Base-by-base conservation (phyloP, 2,113 vertebrate species). In the Atherinomorus stipes region DNA sequence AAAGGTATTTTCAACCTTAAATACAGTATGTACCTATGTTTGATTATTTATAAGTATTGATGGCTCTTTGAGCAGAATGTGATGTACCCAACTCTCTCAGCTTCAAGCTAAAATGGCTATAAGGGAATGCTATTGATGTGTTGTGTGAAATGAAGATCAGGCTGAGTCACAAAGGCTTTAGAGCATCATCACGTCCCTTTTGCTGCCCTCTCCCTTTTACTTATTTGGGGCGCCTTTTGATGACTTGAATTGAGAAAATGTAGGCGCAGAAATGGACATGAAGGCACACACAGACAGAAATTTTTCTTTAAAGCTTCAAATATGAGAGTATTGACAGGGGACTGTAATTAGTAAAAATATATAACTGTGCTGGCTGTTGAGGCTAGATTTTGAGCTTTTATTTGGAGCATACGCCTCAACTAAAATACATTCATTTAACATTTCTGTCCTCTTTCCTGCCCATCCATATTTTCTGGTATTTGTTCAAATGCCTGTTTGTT, bases 141-240 rank as follows among this genome's bases (percentile, higher is more conserved):
- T 76, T 78, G 42, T 88, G 71, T 61, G 77, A 67, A 63, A 80
- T 79, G 51, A 47, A 76, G 84, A 89, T 85, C 80, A 78, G 67
- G 63, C 56, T 74, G 54, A 68, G 58, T 69, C 74, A 69, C 78
- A 76, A 71, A 84, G 76, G 73, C 49, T 75, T 40, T 54, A 25
- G 49, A 80, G 83, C 65, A 62, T 71, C 52, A 1, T 74, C 15
- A 45, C 47, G 57, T 70, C 72, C 62, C 71, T 31, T 40, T 2
- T 45, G 57, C 56, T 44, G 45, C 65, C 64, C 70, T 12, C 16
- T 25, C 13, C 69, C 40, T 53, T 74, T 37, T 16, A 59, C 40
- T 72, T 57, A n/a, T n/a, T n/a, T n/a, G n/a, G n/a, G n/a, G n/a
- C 25, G 18, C 65, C 58, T 56, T 81, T 71, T 85, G 71, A 77